A percentile compares a stretch with the other conserved stretches of the same genome.
phyloP scores from a whole-genome alignment of 2,797 vertebrate genomes.

The Epinephelus awoara region DNA sequence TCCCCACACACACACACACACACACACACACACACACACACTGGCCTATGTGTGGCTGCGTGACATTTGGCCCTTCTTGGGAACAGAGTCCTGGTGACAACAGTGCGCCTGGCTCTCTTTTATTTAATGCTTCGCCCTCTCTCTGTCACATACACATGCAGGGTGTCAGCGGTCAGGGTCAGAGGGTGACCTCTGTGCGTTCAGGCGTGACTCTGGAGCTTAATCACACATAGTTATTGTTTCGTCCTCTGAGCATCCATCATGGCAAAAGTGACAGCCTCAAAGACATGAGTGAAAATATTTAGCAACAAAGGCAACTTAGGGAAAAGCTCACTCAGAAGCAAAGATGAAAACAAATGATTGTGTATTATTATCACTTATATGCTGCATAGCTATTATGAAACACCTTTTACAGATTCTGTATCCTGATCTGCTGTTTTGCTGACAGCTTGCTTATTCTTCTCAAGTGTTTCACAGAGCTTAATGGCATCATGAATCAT shows the following conservation, averaged over 20 bases:
- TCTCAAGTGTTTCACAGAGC: conserved; percentile 25
- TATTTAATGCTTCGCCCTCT: conserved; percentile 46
- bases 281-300: conserved; percentile 15
- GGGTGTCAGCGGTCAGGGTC: conserved; percentile 52
- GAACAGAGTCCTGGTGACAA: conserved; percentile 38
- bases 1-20: conserved; percentile 5
- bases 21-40: conserved; percentile 37
- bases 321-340: conserved; percentile 2
- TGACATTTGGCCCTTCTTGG: conserved; percentile 59
- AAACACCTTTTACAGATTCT: conserved; percentile 20
- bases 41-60: conserved; percentile 25
- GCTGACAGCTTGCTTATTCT: conserved; percentile 27
- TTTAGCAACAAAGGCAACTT: not conserved
- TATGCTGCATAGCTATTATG: not conserved
- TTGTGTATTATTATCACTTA: not conserved
- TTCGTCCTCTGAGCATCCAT: conserved; percentile 49
- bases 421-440: conserved; percentile 25
- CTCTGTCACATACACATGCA: conserved; percentile 29
- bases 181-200: conserved; percentile 62
- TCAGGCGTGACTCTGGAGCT: conserved; percentile 45
- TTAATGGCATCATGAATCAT: conserved; percentile 56
- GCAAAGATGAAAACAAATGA: not conserved
- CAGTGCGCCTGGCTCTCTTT: conserved; percentile 34
- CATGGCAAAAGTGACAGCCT: conserved; percentile 49
- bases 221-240: conserved; percentile 69